Percentiles rank a stretch among this genome's conserved stretches.
These are phyloP conservation scores for Dastarcus helophoroides DNA, from an alignment of 2,888 invertebrate species.

Conservation along the genomic window DNA sequence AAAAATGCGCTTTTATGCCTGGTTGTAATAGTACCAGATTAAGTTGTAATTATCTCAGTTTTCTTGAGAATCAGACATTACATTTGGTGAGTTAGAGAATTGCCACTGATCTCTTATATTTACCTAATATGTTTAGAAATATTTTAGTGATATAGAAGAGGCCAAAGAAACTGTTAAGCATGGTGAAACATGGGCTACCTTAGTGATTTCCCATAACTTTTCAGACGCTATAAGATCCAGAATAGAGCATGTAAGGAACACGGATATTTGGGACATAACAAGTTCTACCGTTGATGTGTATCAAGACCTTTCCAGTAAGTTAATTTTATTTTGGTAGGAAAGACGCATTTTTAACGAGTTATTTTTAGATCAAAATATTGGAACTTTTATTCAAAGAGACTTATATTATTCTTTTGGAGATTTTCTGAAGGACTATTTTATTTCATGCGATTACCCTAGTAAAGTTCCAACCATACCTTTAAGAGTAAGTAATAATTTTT, in stretches of 20 bases:
- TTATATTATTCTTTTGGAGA: slow-evolving; percentile 60
- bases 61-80: slow-evolving; percentile 53
- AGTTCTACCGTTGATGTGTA: slow-evolving; percentile 57
- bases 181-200: slow-evolving; percentile 66
- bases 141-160: slow-evolving; percentile 37
- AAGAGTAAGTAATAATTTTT: slow-evolving; percentile 38
- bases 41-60: slow-evolving; percentile 68
- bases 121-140: slow-evolving; percentile 18
- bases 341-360: too few relatives aligned
- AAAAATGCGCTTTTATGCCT: slow-evolving; percentile 22
- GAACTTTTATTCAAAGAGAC: slow-evolving; percentile 63
- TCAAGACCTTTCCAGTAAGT: slow-evolving; percentile 77
- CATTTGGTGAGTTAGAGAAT: slow-evolving; percentile 49
- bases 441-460: slow-evolving; percentile 51
- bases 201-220: slow-evolving; percentile 67
- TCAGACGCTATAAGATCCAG: slow-evolving; percentile 51
- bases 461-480: slow-evolving; percentile 51
- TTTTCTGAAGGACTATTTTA: slow-evolving; percentile 54
- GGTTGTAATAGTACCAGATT: slow-evolving; percentile 38
- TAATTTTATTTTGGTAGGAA: slow-evolving; percentile 2
- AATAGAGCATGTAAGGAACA: slow-evolving; percentile 40
- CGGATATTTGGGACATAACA: slow-evolving; percentile 46
- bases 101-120: neutral
- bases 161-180: slow-evolving; percentile 55
- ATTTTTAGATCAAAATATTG: slow-evolving; percentile 85